Percentiles rank a stretch among this genome's conserved stretches.
phyloP scores from a whole-genome alignment of 1,140 invertebrate species.

The Propsilocerus akamusi region DNA sequence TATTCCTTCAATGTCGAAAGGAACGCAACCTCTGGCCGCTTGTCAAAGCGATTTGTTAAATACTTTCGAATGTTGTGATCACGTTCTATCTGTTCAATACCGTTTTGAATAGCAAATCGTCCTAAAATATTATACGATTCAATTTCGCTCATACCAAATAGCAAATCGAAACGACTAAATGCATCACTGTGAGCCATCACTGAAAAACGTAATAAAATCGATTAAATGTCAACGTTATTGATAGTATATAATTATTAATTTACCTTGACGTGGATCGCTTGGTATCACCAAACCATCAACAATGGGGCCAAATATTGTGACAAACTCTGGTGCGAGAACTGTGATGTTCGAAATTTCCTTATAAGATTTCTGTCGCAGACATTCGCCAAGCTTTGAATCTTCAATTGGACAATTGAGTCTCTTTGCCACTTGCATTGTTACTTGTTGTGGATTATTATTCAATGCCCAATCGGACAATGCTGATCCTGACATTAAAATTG shows the following conservation, averaged over 20 bases:
- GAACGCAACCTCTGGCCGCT: slow-evolving; percentile 36
- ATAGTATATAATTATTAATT: slow-evolving; percentile 43
- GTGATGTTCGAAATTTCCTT: slow-evolving; percentile 54
- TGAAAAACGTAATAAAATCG: slow-evolving; percentile 17
- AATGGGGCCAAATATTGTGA: slow-evolving; percentile 57
- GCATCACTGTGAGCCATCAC: slow-evolving; percentile 10
- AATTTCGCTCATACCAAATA: slow-evolving; percentile 74
- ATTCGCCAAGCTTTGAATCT: slow-evolving; percentile 32
- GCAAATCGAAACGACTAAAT: slow-evolving; percentile 51
- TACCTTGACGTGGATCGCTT: slow-evolving; percentile 49
- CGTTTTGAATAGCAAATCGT: slow-evolving; percentile 24
- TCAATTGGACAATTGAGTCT: slow-evolving; percentile 54
- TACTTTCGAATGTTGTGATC: slow-evolving; percentile 61
- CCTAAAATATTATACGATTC: slow-evolving; percentile 73
- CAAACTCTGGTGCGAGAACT: slow-evolving; percentile 38
- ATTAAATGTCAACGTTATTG: slow-evolving; percentile 46
- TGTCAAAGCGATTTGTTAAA: slow-evolving; percentile 41
- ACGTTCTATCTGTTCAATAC: slow-evolving; percentile 31
- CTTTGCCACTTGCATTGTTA: slow-evolving; percentile 62
- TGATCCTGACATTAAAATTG: slow-evolving; percentile 86
- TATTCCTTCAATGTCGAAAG: slow-evolving; percentile 45
- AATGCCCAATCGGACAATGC: slow-evolving; percentile 80
- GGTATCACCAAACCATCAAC: slow-evolving; percentile 70
- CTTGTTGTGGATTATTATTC: slow-evolving; percentile 56
- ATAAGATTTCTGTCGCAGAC: slow-evolving; percentile 32